Evolutionary conservation across 2,797 vertebrate genomes (phyloP).

Genomic region (Sebastes taczanowskii): DNA sequence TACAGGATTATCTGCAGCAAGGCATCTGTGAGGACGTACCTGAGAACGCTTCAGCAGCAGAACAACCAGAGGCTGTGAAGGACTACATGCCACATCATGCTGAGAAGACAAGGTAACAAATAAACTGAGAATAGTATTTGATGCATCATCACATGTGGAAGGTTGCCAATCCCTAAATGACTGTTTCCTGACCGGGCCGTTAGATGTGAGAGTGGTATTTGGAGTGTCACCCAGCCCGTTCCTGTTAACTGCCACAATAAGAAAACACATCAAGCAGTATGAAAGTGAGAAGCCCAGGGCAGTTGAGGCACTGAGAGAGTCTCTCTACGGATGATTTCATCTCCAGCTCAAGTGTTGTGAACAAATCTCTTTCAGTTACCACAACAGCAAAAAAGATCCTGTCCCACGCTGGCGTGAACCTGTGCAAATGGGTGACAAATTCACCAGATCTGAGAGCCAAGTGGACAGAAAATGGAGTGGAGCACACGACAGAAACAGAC

Average conservation of each 20-base stretch:
- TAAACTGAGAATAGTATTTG: slow-evolving; percentile 25
- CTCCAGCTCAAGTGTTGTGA: neutral
- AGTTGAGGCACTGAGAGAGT: neutral
- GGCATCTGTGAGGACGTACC: neutral
- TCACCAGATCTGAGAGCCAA: neutral
- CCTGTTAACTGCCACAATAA: too few relatives aligned
- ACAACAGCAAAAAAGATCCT: neutral
- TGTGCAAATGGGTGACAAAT: slow-evolving; percentile 14
- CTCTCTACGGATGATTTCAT: slow-evolving; percentile 10
- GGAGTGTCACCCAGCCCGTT: too few relatives aligned
- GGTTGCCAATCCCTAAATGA: slow-evolving; percentile 16
- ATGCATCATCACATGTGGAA: slow-evolving; percentile 34
- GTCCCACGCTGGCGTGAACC: neutral
- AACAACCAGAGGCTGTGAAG: neutral
- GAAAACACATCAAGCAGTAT: too few relatives aligned
- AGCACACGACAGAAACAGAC: neutral
- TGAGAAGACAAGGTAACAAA: slow-evolving; percentile 8
- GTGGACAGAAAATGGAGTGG: neutral
- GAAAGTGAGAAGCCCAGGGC: too few relatives aligned
- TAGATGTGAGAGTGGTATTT: too few relatives aligned
- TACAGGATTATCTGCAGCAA: slow-evolving; percentile 13
- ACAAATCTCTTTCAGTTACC: neutral
- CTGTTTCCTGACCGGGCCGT: neutral
- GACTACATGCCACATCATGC: slow-evolving; percentile 22
- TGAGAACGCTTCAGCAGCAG: neutral